phyloP scores from a whole-genome alignment of 2,888 invertebrate genomes.

The Calephelis perditalis region DNA sequence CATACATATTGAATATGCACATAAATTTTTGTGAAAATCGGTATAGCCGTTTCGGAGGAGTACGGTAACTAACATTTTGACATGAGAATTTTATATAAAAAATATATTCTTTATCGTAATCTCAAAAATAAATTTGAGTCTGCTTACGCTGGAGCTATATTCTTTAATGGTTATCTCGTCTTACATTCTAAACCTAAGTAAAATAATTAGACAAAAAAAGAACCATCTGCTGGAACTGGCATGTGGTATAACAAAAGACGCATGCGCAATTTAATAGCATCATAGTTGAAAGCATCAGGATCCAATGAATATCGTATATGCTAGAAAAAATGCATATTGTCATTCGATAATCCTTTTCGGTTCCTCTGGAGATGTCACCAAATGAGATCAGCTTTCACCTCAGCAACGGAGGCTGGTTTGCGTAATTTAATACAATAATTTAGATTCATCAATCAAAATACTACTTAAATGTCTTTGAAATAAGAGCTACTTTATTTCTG shows the following conservation, averaged over 20 bases:
- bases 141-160: not conserved
- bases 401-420: conserved; percentile 71
- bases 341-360: conserved; percentile 77
- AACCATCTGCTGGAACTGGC: conserved; percentile 71
- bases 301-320: conserved; percentile 53
- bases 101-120: no score
- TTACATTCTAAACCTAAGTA: conserved; percentile 21
- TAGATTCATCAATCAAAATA: conserved; percentile 27
- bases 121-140: not conserved
- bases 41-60: no score
- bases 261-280: conserved; percentile 76
- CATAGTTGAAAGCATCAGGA: conserved; percentile 61
- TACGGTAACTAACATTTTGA: no score
- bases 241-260: conserved; percentile 68
- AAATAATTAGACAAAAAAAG: conserved; percentile 56
- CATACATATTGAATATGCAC: no score
- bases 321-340: conserved; percentile 66
- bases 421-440: conserved; percentile 71
- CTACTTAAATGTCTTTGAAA: no score
- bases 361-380: conserved; percentile 66
- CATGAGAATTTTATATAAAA: no score
- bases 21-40: no score
- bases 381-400: conserved; percentile 73
- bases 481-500: conserved; percentile 21
- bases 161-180: not conserved